phyloP scores from a whole-genome alignment of 1,140 invertebrate genomes.

The Stratiolaelaps scimitus region DNA sequence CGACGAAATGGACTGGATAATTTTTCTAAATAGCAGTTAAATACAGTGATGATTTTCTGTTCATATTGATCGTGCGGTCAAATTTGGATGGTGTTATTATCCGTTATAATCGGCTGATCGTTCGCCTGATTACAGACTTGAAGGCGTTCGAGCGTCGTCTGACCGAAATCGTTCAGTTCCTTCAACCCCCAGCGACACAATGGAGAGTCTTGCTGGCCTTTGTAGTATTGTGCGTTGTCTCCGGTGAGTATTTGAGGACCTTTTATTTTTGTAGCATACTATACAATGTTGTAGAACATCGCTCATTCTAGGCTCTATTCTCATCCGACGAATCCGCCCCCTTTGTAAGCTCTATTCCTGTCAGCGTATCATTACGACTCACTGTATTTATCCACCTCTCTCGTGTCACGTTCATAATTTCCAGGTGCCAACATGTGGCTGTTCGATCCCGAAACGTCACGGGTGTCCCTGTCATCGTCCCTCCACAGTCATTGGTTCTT shows the following conservation, averaged over 20 bases:
- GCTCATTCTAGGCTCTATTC: not conserved
- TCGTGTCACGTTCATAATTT: conserved; percentile 30
- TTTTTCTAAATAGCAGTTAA: too few relatives aligned
- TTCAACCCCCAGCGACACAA: conserved; percentile 74
- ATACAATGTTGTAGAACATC: not conserved
- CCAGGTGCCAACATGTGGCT: conserved; percentile 82
- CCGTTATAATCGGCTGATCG: not conserved
- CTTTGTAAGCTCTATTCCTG: too few relatives aligned
- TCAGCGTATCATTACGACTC: too few relatives aligned
- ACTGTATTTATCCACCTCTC: conserved; percentile 26
- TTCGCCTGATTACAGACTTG: conserved; percentile 58
- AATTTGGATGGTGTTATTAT: not conserved
- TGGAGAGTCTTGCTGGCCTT: conserved; percentile 54
- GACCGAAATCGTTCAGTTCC: conserved; percentile 86
- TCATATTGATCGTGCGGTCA: too few relatives aligned
- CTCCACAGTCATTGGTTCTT: conserved; percentile 91
- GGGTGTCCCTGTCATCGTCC: conserved; percentile 72
- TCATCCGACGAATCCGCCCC: conserved; percentile 23
- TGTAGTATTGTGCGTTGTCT: conserved; percentile 2
- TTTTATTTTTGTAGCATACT: not conserved
- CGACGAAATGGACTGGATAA: too few relatives aligned
- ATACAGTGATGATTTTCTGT: too few relatives aligned
- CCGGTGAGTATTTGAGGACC: not conserved
- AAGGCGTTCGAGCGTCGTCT: conserved; percentile 89
- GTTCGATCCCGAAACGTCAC: conserved; percentile 71